Base-by-base conservation (phyloP, 2,797 vertebrate species). In the Amblyopsis hoosieri region DNA sequence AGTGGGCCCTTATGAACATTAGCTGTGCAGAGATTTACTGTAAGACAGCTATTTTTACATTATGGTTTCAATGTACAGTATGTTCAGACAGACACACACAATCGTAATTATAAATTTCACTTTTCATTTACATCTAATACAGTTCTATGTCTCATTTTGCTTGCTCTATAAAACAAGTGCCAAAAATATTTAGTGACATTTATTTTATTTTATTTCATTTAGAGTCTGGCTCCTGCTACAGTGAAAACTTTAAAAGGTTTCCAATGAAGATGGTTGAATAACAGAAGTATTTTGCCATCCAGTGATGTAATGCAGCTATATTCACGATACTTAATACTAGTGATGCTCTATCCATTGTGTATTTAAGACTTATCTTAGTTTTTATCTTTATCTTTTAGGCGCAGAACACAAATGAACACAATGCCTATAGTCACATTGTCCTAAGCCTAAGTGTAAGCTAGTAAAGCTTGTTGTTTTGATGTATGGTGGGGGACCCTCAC, bases 231-330 rank as follows among this genome's bases (percentile, higher is more conserved):
- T 53, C 51, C 51, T 11, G 23, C 17, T 17, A 12, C 51, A 53
- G 12, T 19, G 10, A 53, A 29, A 53, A 53, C 61, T n/a, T 55
- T 7, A 13, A 23, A 23, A 17, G 17, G 31, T 46, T 33, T 47
- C 23, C 13, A 54, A n/a, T 14, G 2, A 42, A 51, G 45, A 54
- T 13, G 45, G 9, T 17, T 45, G 33, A 42, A 11, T 4, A 11
- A 17, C 5, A 12, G 7, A 54, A 56, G 53, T 3, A 9, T 23
- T 57, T 45, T 15, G 5, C 15, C 60, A 62, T 48, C 49, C 49
- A 47, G 48, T 59, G 37, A 66, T 31, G 49, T 53, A 11, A 66
- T 33, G 47, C 19, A 19, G 19, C 42, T 42, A 3, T 42, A 9
- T 42, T 9, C 37, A 42, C 9, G 9, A 42, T 42, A 42, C 37